A percentile compares a stretch with the other conserved stretches of the same genome.
phyloP scores from a whole-genome alignment of 2,888 invertebrate genomes.

The Mantis religiosa region DNA sequence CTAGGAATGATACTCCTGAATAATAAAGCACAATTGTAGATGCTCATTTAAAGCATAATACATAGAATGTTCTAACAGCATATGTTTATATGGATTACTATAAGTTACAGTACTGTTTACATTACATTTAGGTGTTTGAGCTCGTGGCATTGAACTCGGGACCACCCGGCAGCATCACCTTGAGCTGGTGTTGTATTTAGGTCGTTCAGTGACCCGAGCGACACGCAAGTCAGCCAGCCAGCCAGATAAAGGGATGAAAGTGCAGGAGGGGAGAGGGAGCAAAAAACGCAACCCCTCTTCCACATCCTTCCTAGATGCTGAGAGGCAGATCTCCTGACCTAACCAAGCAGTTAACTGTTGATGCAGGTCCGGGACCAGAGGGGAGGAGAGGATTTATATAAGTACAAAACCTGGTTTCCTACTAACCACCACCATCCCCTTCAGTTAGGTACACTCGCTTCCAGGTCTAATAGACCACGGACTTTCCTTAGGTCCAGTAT shows the following conservation, averaged over 20 bases:
- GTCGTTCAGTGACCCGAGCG: background rate
- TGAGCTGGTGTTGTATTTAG: background rate
- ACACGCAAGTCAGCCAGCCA: background rate
- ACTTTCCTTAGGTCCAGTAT: no score
- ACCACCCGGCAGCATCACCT: background rate
- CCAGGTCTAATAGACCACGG: background rate
- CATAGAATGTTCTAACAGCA: no score
- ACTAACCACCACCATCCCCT: background rate
- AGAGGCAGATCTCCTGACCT: background rate
- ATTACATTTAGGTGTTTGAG: no score
- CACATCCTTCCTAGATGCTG: background rate
- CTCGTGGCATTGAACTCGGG: background rate
- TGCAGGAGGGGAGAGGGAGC: background rate
- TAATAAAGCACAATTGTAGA: no score
- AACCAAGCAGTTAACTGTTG: slow-evolving; percentile 5
- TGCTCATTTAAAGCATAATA: no score
- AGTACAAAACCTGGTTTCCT: background rate
- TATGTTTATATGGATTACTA: no score
- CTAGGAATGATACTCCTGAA: no score
- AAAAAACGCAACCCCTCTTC: background rate
- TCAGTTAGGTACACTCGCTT: background rate
- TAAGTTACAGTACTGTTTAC: no score
- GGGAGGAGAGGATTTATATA: slow-evolving; percentile 1
- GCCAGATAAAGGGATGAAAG: background rate
- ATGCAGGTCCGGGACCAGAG: background rate